Evolutionary conservation across 2,888 invertebrate species (phyloP), one percentile per base, ranked within the genome.

Genomic region (Orthonychiurus folsomi): DNA sequence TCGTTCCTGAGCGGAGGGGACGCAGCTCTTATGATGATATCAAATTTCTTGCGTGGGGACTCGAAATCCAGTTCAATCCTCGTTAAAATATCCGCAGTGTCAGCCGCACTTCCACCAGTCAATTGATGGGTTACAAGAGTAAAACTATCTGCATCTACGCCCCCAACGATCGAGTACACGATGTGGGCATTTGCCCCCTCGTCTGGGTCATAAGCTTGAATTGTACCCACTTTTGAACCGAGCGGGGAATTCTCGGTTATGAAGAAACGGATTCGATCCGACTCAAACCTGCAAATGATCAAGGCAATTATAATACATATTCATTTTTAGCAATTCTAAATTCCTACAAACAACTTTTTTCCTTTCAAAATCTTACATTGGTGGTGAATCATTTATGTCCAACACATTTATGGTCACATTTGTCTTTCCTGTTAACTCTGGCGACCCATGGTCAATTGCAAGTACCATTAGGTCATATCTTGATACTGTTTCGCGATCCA

Each of bases 191-290:
- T 93, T 0, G 85, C 83, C 0, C 93, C 94, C 75, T 93, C 92
- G 73, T 96, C 95, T 0, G 93, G 92, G 78, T 96, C 95, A 72
- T 85, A 86, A 0, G 95, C 91, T 73, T 87, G 84, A 61, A 96
- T 86, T 74, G 89, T 88, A 0, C 94, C 95, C 0, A 97, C 92
- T 0, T 89, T 88, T 0, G 94, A 92, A 0, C 94, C 96, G 1
- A 94, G 85, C 0, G 96, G 95, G n/a, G 93, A 93, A 76, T 99
- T 97, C 79, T 99, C 97, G 0, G 91, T 82, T 2, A 97, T 87
- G 76, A 90, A 92, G 50, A 95, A 83, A 0, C 86, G 85, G 18
- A 97, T 87, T 75, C 88, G 87, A 73, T 93, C 91, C 1, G 88
- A 87, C 65, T 89, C 87, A n/a, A 23, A 59, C n/a, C n/a, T n/a